Evolutionary conservation across 2,888 invertebrate species (phyloP).

Genomic region (Nemurella pictetii): DNA sequence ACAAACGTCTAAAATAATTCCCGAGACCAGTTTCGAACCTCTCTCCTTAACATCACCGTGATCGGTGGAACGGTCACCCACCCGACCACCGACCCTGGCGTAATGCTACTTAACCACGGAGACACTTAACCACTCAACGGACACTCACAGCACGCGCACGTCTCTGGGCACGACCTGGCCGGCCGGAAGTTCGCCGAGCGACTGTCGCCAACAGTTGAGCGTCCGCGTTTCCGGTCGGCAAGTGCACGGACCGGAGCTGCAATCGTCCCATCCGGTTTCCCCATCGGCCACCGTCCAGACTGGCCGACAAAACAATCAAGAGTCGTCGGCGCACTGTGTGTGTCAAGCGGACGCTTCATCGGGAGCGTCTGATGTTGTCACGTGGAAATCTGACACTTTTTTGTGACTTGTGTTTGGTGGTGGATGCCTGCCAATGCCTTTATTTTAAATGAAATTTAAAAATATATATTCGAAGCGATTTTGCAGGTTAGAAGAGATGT

Average conservation of each 20-base stretch:
- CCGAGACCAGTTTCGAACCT: no score
- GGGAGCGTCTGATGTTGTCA: not conserved
- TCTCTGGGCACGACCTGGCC: conserved; percentile 67
- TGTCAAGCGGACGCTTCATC: not conserved
- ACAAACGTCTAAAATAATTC: no score
- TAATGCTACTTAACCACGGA: conserved; percentile 72
- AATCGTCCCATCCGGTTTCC: conserved; percentile 65
- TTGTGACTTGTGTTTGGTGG: no score
- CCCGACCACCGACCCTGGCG: no score
- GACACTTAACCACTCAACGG: conserved; percentile 60
- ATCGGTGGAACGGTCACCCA: no score
- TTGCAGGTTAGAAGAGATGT: no score
- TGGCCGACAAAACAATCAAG: conserved; percentile 47
- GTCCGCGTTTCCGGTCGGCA: conserved; percentile 67
- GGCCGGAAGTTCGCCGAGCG: conserved; percentile 61
- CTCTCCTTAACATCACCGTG: no score
- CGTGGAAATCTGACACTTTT: no score
- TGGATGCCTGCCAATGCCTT: no score
- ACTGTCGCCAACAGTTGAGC: conserved; percentile 70
- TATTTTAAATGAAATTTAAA: not conserved
- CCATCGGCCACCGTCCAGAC: conserved; percentile 67
- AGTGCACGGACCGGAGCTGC: conserved; percentile 65
- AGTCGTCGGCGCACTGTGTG: not conserved
- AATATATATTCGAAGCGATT: no score
- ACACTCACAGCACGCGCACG: conserved; percentile 63